Evolutionary conservation across 2,113 vertebrate genomes (phyloP).

Genomic region (Elanoides forficatus): DNA sequence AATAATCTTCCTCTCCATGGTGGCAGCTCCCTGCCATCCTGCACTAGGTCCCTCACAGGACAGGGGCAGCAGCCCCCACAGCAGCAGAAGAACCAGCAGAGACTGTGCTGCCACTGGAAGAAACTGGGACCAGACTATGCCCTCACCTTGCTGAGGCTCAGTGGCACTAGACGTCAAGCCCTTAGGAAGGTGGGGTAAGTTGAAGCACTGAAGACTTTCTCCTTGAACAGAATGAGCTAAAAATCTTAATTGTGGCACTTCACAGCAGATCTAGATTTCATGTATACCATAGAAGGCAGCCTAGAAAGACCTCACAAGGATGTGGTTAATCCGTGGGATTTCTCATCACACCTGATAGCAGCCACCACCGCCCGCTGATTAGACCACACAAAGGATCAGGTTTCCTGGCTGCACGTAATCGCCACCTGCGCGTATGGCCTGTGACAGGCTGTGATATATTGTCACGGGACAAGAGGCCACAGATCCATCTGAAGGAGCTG

Average conservation of each 20-base stretch:
- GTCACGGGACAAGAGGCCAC: not conserved
- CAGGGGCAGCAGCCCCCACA: not conserved
- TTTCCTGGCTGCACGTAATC: not conserved
- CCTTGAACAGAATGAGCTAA: not conserved
- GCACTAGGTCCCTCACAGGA: not conserved
- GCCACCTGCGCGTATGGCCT: not conserved
- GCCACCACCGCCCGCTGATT: accelerated
- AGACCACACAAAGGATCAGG: not conserved
- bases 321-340: not conserved
- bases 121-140: not conserved
- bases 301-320: not conserved
- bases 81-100: not conserved
- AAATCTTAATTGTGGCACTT: not conserved
- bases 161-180: not conserved
- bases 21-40: not conserved
- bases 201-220: not conserved
- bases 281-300: not conserved
- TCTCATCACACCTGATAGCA: not conserved
- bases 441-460: not conserved
- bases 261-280: not conserved
- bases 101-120: not conserved
- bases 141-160: not conserved
- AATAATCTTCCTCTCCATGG: not conserved
- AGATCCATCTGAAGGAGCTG: not conserved
- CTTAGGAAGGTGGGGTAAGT: not conserved